Conservation (phyloP, 1,140 invertebrate species). For the Trinorchestia longiramus region DNA sequence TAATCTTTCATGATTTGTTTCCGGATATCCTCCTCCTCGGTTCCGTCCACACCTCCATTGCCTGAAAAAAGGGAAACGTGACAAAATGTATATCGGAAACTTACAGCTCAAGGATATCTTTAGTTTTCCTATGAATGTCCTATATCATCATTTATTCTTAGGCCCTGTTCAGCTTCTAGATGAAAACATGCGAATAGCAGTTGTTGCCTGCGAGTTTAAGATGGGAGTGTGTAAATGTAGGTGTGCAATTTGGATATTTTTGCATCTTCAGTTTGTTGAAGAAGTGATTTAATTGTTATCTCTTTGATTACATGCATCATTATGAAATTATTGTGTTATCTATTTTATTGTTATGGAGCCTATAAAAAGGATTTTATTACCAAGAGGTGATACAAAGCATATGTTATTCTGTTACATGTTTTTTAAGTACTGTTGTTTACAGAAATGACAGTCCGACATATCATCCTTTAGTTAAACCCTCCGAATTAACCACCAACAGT, state of each 20-base stretch:
- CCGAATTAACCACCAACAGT: no score
- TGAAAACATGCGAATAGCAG: background rate
- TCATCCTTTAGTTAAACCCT: no score
- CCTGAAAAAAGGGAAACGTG: background rate
- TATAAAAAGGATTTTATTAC: no score
- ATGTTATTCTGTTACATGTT: no score
- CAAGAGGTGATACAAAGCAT: no score
- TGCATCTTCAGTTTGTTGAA: background rate
- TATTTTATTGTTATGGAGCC: no score
- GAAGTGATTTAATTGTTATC: background rate
- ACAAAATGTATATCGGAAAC: background rate
- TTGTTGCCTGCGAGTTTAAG: background rate
- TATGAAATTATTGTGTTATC: no score
- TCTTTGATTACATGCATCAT: no score
- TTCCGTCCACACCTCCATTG: background rate
- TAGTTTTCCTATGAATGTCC: no score
- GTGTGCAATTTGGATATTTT: background rate
- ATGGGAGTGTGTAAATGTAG: background rate
- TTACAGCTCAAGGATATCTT: background rate
- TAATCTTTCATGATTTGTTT: constrained; percentile 38
- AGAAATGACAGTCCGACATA: no score
- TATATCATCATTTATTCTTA: background rate
- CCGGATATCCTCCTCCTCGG: background rate
- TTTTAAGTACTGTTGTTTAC: no score
- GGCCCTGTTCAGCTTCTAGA: background rate